Conservation (phyloP, 2,797 vertebrate genomes). For the Crenichthys baileyi region DNA sequence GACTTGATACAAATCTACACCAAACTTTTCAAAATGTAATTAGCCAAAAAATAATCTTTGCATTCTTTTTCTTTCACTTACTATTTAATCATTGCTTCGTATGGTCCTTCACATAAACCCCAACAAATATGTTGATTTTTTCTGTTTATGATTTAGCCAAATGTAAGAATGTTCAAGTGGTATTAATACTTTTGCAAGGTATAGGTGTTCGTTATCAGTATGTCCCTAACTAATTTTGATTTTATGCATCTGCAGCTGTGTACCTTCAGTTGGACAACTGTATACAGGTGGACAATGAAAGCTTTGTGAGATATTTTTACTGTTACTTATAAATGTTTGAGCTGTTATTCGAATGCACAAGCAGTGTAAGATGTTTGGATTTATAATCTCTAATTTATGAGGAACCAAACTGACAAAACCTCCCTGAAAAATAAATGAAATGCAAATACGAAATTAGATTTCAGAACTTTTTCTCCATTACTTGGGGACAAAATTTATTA, state of each 20-base stretch:
- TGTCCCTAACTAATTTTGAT: background rate
- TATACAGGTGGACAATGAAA: background rate
- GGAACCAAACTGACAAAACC: background rate
- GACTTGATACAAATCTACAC: background rate
- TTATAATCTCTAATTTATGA: background rate
- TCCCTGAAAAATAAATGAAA: background rate
- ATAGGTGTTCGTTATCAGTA: background rate
- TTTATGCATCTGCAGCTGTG: background rate
- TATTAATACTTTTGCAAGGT: background rate
- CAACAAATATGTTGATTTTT: too few species aligned
- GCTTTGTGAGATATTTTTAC: background rate
- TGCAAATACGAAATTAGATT: background rate
- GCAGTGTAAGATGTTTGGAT: background rate
- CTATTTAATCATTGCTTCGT: too few species aligned
- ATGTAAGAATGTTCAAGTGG: background rate
- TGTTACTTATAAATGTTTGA: background rate
- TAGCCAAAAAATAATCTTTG: background rate
- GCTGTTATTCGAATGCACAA: background rate
- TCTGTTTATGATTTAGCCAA: background rate
- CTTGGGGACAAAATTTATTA: background rate
- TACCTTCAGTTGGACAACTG: background rate
- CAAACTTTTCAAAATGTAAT: background rate
- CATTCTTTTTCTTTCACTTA: background rate
- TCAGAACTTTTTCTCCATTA: background rate
- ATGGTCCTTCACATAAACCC: background rate